Conservation (phyloP, 2,113 vertebrate species). For the Tragelaphus imberbis region DNA sequence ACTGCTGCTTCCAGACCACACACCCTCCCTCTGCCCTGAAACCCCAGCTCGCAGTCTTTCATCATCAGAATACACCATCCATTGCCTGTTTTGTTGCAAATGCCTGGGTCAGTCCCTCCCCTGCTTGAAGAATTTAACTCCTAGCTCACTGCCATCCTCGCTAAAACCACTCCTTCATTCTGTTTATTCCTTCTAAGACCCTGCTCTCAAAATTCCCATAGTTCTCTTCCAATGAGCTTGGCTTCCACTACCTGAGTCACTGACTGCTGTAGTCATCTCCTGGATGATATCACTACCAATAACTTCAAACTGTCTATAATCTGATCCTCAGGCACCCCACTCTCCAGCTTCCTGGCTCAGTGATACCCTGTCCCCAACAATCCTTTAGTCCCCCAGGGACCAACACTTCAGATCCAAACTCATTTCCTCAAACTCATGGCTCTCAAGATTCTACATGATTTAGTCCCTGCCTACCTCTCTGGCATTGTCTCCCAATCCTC, state of each 20-base stretch:
- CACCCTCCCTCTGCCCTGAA: neutral
- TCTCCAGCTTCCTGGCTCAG: neutral
- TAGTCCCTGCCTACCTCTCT: neutral
- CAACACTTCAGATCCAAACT: neutral
- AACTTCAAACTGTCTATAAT: neutral
- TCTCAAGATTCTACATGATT: neutral
- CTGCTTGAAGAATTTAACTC: neutral
- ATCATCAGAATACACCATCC: neutral
- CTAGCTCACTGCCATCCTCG: neutral
- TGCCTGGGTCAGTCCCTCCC: neutral
- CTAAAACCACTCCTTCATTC: neutral
- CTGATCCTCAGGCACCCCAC: neutral
- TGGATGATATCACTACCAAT: neutral
- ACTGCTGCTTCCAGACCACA: neutral
- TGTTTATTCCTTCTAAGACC: neutral
- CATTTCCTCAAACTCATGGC: neutral
- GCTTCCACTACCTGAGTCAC: neutral
- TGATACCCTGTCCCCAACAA: neutral
- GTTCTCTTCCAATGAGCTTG: neutral
- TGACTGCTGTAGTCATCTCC: neutral
- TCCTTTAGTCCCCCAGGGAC: neutral
- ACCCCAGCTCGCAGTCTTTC: neutral
- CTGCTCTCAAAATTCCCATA: neutral
- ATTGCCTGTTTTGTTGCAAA: neutral
- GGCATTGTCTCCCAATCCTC: neutral